Conservation (phyloP, 2,113 vertebrate species). For the Gambusia affinis region DNA sequence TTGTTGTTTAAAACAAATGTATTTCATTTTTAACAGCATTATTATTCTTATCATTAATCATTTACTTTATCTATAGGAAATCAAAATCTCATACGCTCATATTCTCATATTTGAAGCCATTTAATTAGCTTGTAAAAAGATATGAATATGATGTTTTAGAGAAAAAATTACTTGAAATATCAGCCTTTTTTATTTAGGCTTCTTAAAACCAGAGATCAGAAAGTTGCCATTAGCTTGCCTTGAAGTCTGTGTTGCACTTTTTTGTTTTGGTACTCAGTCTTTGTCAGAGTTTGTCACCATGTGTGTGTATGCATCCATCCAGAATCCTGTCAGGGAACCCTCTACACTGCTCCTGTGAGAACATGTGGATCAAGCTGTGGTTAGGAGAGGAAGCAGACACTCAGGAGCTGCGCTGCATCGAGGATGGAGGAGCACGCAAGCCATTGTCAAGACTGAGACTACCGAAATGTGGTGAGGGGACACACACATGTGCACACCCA, state of each 20-base stretch:
- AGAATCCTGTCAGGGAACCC: constrained; percentile 92
- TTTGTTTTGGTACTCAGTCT: not conserved
- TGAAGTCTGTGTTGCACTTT: not conserved
- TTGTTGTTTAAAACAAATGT: not conserved
- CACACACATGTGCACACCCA: constrained; percentile 6
- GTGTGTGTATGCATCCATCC: constrained; percentile 39
- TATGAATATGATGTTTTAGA: not conserved
- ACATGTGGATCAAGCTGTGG: constrained; percentile 96
- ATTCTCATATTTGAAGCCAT: not conserved
- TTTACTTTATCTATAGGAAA: not conserved
- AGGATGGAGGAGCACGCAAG: constrained; percentile 86
- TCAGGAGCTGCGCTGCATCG: constrained; percentile 89
- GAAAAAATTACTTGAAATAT: not conserved
- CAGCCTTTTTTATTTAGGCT: not conserved
- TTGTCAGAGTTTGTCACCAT: constrained; percentile 15
- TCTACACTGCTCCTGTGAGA: constrained; percentile 93
- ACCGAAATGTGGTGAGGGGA: constrained; percentile 89
- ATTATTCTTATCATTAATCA: not conserved
- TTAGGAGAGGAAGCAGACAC: constrained; percentile 86
- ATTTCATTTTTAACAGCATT: not conserved
- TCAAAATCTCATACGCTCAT: not conserved
- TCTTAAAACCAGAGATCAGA: not conserved
- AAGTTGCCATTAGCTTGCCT: not conserved
- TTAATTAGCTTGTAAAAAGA: not conserved
- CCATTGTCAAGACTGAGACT: constrained; percentile 85